Percentiles rank a stretch among this genome's conserved stretches.
Evolutionary conservation across 2,113 vertebrate species (phyloP).

Genomic region (Tragulus kanchil): DNA sequence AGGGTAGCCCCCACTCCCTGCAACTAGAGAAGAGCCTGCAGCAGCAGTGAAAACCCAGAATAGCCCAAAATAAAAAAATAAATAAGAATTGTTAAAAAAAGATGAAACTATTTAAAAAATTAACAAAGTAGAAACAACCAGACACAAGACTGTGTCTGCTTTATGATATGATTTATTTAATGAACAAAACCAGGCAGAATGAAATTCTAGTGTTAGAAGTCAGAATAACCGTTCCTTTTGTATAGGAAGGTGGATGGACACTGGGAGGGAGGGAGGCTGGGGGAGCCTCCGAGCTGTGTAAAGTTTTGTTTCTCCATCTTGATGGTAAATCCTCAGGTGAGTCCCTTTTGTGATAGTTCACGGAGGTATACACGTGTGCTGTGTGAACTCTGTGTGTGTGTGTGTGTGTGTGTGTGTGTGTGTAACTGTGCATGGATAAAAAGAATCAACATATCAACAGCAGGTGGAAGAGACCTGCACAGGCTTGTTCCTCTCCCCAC

Average conservation of each 20-base stretch:
- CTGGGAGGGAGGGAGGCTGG: no score
- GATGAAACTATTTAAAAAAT: no score
- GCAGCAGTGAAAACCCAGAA: no score
- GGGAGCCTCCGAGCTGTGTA: not conserved
- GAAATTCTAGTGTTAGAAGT: not conserved
- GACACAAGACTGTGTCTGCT: not conserved
- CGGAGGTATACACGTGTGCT: fast-evolving
- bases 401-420: fast-evolving
- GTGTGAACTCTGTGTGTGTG: not conserved
- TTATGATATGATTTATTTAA: not conserved
- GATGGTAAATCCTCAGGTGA: not conserved
- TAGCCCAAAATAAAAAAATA: no score
- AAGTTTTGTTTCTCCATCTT: not conserved
- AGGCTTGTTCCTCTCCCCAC: not conserved
- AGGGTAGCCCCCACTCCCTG: no score
- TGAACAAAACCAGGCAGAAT: not conserved
- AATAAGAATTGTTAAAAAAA: no score
- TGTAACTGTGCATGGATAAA: fast-evolving
- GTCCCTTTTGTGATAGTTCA: not conserved
- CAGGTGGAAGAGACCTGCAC: fast-evolving
- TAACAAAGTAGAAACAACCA: not conserved
- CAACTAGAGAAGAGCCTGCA: no score
- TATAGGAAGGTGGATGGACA: not conserved
- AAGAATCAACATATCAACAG: not conserved
- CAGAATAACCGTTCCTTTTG: not conserved